These are phyloP conservation scores for Saccostrea echinata DNA, from an alignment of 1,140 invertebrate species.

Conservation along the genomic window DNA sequence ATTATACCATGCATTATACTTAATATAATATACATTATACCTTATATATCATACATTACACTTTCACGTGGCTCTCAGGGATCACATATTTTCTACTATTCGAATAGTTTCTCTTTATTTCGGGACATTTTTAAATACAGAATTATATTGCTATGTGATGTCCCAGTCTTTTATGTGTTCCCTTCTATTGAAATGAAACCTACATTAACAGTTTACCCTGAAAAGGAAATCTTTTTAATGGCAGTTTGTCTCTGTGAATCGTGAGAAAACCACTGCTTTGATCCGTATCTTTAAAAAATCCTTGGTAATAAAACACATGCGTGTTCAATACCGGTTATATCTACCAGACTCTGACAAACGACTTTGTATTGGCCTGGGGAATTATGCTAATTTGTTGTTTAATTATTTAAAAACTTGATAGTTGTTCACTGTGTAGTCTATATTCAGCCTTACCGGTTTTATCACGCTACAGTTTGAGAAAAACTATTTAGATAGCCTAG, in stretches of 20 bases:
- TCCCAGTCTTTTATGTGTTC: background rate
- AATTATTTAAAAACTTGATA: background rate
- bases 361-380: background rate
- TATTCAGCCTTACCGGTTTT: background rate
- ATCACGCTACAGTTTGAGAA: background rate
- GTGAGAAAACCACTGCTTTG: background rate
- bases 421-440: background rate
- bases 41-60: too few species aligned
- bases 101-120: background rate
- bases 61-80: too few species aligned
- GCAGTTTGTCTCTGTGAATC: background rate
- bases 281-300: background rate
- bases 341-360: background rate
- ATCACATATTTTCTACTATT: background rate
- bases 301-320: background rate
- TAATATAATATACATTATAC: too few species aligned
- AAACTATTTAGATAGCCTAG: too few species aligned
- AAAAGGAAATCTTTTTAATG: background rate
- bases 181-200: background rate
- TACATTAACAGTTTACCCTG: background rate
- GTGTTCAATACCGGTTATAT: background rate
- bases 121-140: background rate
- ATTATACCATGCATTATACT: too few species aligned
- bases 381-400: conserved; percentile 10
- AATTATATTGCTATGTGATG: background rate